phyloP scores from a whole-genome alignment of 2,113 vertebrate genomes.

The Stigmatopora nigra region DNA sequence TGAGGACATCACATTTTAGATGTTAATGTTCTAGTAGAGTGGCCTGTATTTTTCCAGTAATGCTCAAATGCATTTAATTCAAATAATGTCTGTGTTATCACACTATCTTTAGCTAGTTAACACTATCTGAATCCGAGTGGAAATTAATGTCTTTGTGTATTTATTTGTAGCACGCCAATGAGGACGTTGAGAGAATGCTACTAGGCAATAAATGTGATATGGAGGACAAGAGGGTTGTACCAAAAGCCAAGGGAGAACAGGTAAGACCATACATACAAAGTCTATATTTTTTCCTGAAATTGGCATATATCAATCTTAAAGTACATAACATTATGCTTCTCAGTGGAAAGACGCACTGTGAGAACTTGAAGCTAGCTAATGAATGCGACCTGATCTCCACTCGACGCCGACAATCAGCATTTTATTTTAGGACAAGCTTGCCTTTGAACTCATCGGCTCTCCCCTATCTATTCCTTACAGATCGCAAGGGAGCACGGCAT shows the following conservation, averaged over 20 bases:
- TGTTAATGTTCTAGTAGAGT: neutral
- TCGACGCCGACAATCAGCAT: constrained; percentile 19
- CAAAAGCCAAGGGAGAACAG: constrained; percentile 97
- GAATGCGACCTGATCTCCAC: constrained; percentile 39
- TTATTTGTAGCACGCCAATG: constrained; percentile 87
- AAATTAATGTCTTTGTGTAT: constrained; percentile 25
- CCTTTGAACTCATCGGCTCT: neutral
- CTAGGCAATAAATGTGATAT: constrained; percentile 99
- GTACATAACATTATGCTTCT: no score
- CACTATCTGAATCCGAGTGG: no score
- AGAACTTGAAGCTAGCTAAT: neutral
- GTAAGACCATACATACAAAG: constrained; percentile 58
- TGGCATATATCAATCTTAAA: no score
- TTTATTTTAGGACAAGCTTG: constrained; percentile 45
- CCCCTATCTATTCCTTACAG: no score
- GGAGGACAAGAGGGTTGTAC: constrained; percentile 97
- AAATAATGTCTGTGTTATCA: neutral
- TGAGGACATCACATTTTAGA: no score
- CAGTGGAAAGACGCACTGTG: neutral
- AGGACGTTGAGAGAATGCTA: constrained; percentile 99
- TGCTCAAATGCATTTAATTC: neutral
- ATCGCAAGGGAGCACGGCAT: constrained; percentile 96
- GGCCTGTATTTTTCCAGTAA: neutral
- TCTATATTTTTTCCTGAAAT: no score
- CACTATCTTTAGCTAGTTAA: no score